Evolutionary conservation across 2,797 vertebrate genomes (phyloP), one percentile per base, ranked within the genome.

Genomic region (Eidolon dupreanum): DNA sequence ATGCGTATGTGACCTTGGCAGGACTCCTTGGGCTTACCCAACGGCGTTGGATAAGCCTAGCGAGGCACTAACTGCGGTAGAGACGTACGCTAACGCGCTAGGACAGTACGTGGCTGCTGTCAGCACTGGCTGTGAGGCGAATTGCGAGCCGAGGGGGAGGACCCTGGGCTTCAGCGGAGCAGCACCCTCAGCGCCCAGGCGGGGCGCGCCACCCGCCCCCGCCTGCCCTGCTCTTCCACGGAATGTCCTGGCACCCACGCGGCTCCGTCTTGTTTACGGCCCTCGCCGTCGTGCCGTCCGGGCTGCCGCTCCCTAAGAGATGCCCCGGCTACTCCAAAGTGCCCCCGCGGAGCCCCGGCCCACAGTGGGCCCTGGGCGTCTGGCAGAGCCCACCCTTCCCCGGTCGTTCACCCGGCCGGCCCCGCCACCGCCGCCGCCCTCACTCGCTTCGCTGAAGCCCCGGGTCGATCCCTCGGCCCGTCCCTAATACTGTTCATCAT

Each of bases 401-500:
- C 31, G 61, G 57, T 61, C 57, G 46, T 3, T 82, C 8, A 7
- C 59, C 31, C 12, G 41, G 43, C 46, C 24, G 38, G 59, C 51
- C 66, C 43, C 4, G 20, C 59, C 4, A 22, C 53, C 4, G 24
- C 55, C 66, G 12, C 49, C 55, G 20, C 55, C 83, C 92, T 94
- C 88, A 59, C 77, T 5, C 2, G 95, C 97, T 97, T 99, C 98
- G 99, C 99, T 99, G 99, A 99, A 99, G 99, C 99, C 99, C 99
- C 98, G 98, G 99, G 98, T 98, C 98, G 98, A 99, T 98, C 99
- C 99, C 98, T 99, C 98, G 99, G 98, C 98, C 98, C 97, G 98
- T 99, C 99, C 99, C 99, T 98, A 99, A 99, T 99, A 99, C 99
- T 99, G 99, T 99, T 99, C 99, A 99, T 99, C 99, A 99, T 99